Evolutionary conservation across 92 coral and sea anemone genomes (phyloP).

Genomic region (Siderastrea siderea): DNA sequence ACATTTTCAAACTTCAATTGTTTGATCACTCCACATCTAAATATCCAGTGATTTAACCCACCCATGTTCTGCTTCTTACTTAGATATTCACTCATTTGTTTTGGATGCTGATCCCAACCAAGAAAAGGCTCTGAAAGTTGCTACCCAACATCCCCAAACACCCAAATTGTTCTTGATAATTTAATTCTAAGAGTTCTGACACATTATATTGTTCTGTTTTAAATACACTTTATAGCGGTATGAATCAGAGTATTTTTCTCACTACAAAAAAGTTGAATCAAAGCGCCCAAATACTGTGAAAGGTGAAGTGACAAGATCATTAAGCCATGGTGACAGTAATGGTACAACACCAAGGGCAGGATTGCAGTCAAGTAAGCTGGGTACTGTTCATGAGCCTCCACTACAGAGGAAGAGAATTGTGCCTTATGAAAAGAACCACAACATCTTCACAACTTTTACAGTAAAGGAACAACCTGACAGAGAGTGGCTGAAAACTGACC

Average conservation of each 20-base stretch:
- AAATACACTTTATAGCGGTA: slow-evolving; percentile 61
- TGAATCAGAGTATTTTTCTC: slow-evolving; percentile 86
- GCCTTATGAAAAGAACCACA: slow-evolving; percentile 95
- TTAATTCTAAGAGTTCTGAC: not conserved
- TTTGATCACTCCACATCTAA: no score
- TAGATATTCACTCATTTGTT: no score
- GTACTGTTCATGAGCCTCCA: slow-evolving; percentile 90
- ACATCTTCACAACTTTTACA: slow-evolving; percentile 90
- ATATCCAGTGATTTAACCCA: no score
- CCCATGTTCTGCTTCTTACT: no score
- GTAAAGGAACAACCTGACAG: slow-evolving; percentile 86
- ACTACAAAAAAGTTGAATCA: slow-evolving; percentile 83
- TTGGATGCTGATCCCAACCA: no score
- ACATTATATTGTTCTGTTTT: not conserved
- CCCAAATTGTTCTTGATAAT: not conserved
- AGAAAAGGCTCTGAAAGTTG: no score
- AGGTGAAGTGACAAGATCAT: slow-evolving; percentile 85
- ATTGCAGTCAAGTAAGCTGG: slow-evolving; percentile 85
- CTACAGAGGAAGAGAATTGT: slow-evolving; percentile 94
- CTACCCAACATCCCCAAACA: no score
- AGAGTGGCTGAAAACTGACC: slow-evolving; percentile 87
- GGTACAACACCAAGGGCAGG: slow-evolving; percentile 95
- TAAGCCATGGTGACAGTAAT: slow-evolving; percentile 71
- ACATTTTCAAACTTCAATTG: no score
- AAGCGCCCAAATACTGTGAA: slow-evolving; percentile 87